Percentiles rank a stretch among this genome's conserved stretches.
These are phyloP conservation scores for Rhodophaea formosa DNA, from an alignment of 2,888 invertebrate genomes.

Conservation along the genomic window DNA sequence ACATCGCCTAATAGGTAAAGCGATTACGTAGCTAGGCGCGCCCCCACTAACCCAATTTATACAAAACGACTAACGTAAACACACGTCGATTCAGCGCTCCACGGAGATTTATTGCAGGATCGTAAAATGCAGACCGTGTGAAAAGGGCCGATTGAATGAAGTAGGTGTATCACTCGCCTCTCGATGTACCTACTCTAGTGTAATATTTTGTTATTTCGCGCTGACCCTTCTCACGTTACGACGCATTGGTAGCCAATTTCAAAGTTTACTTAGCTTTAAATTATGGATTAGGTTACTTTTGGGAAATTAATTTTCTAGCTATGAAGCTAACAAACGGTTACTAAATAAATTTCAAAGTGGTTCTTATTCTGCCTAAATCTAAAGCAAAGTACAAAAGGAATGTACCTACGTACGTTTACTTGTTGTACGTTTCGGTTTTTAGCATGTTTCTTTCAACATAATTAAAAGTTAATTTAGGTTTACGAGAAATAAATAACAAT, in stretches of 20 bases:
- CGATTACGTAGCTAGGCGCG: slow-evolving; percentile 63
- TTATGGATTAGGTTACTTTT: not conserved
- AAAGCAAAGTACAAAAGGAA: no score
- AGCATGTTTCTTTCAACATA: no score
- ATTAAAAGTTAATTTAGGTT: no score
- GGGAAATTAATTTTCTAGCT: not conserved
- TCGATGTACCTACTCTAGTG: slow-evolving; percentile 28
- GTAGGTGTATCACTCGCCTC: slow-evolving; percentile 38
- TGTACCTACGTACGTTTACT: no score
- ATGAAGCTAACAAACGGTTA: no score
- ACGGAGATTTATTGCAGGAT: slow-evolving; percentile 62
- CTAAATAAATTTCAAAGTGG: no score
- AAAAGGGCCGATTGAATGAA: slow-evolving; percentile 51
- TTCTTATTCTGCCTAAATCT: no score
- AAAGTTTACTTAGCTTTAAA: not conserved
- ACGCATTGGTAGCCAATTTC: slow-evolving; percentile 1
- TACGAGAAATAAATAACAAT: no score
- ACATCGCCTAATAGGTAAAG: slow-evolving; percentile 64
- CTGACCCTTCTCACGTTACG: slow-evolving; percentile 11
- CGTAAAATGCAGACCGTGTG: slow-evolving; percentile 50
- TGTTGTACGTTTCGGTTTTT: no score
- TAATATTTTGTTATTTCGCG: slow-evolving; percentile 16
- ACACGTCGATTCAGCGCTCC: slow-evolving; percentile 57
- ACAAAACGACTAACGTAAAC: slow-evolving; percentile 66
- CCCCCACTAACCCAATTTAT: slow-evolving; percentile 72